A percentile compares a stretch with the other conserved stretches of the same genome.
phyloP scores from a whole-genome alignment of 2,113 vertebrate species.

The Poecile atricapillus region DNA sequence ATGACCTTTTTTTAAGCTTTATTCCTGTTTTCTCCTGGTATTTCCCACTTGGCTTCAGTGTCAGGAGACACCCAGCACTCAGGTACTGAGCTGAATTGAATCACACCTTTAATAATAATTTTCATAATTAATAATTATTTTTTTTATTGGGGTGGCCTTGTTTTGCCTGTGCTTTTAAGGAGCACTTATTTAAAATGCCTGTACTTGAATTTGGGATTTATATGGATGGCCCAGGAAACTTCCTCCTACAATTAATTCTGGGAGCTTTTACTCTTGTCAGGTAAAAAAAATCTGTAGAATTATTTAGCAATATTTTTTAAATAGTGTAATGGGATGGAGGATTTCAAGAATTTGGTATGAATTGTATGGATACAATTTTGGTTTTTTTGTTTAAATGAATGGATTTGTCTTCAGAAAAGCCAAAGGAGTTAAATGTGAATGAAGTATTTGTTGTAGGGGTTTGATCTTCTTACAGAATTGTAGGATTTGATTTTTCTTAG shows the following conservation, averaged over 20 bases:
- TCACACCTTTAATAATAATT: background rate
- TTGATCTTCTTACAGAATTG: background rate
- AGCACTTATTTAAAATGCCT: background rate
- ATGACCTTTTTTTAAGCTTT: background rate
- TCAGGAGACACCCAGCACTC: background rate
- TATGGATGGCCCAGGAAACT: background rate
- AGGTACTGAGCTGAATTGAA: background rate
- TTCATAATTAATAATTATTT: too few species aligned
- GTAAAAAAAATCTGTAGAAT: background rate
- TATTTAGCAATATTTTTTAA: background rate
- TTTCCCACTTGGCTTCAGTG: background rate
- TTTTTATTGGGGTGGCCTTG: background rate
- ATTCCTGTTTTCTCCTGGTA: background rate
- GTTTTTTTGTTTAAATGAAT: background rate
- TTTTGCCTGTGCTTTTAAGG: background rate
- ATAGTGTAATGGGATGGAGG: background rate
- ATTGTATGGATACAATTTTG: too few species aligned
- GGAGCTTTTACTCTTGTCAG: background rate
- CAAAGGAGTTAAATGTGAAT: background rate
- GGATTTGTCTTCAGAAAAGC: background rate
- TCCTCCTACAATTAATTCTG: background rate
- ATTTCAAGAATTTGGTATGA: background rate
- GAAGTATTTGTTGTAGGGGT: background rate
- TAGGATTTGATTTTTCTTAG: background rate
- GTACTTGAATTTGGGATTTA: background rate